Evolutionary conservation across 2,888 invertebrate species (phyloP).

Genomic region (Prionchulus punctatus): DNA sequence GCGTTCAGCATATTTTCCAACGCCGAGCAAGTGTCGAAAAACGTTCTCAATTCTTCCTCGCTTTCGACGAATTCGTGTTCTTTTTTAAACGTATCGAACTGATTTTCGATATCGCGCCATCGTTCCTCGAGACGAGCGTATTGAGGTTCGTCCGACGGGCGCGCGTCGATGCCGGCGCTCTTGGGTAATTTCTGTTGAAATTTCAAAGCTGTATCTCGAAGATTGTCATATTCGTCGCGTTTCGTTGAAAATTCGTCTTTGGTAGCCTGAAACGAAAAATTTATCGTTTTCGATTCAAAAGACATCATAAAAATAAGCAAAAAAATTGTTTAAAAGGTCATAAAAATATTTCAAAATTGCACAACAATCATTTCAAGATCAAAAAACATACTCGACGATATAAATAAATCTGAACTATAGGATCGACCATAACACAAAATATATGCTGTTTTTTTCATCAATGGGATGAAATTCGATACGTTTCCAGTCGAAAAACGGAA

Average conservation of each 20-base stretch:
- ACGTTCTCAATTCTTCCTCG: not conserved
- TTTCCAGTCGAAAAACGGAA: too few relatives aligned
- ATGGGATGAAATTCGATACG: too few relatives aligned
- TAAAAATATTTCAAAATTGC: too few relatives aligned
- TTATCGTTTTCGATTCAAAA: too few relatives aligned
- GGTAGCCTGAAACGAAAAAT: too few relatives aligned
- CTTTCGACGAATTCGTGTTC: slow-evolving; percentile 8
- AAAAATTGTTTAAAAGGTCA: too few relatives aligned
- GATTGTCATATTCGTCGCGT: too few relatives aligned
- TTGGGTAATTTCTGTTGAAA: not conserved
- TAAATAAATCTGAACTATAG: not conserved
- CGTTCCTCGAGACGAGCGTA: slow-evolving; percentile 9
- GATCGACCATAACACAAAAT: too few relatives aligned
- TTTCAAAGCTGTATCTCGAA: too few relatives aligned
- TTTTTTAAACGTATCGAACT: slow-evolving; percentile 13
- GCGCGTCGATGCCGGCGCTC: not conserved
- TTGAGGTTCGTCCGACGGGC: not conserved
- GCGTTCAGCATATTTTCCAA: not conserved
- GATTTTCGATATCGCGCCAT: slow-evolving; percentile 10
- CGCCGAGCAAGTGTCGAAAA: not conserved
- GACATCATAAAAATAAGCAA: too few relatives aligned
- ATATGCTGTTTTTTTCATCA: too few relatives aligned
- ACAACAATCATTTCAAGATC: not conserved
- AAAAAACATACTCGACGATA: not conserved
- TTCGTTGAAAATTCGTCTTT: too few relatives aligned